Evolutionary conservation across 2,797 vertebrate species (phyloP).

Genomic region (Rhinophrynus dorsalis): DNA sequence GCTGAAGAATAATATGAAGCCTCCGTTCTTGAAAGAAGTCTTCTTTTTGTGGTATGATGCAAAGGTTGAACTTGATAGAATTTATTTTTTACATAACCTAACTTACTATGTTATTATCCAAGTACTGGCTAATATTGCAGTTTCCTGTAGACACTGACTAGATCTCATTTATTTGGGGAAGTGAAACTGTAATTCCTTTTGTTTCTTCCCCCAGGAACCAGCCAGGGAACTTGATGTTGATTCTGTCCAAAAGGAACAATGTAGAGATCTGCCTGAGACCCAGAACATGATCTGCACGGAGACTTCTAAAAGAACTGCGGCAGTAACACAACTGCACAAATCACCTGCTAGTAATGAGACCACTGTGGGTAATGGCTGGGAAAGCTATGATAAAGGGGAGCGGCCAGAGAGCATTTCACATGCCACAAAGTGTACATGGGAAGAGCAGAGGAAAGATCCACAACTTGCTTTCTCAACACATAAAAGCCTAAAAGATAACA

Average conservation of each 20-base stretch:
- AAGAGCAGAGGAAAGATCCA: background rate
- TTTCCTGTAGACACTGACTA: background rate
- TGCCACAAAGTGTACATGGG: background rate
- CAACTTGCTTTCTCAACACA: slow-evolving; percentile 27
- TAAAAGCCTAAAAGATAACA: background rate
- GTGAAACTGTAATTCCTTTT: background rate
- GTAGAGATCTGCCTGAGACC: background rate
- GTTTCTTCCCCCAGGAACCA: slow-evolving; percentile 55
- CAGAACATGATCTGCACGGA: background rate
- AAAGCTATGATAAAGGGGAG: background rate
- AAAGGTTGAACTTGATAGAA: too few species aligned
- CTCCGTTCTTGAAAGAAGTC: too few species aligned
- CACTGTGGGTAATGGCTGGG: too few species aligned
- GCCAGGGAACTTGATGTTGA: slow-evolving; percentile 51
- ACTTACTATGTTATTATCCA: too few species aligned
- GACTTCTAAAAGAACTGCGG: background rate
- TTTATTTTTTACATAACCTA: too few species aligned
- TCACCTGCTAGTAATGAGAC: background rate
- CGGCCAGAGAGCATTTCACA: background rate
- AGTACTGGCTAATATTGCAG: too few species aligned
- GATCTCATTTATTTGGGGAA: background rate
- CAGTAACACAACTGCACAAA: background rate
- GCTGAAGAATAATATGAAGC: too few species aligned
- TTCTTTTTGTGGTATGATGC: too few species aligned
- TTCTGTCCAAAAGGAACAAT: slow-evolving; percentile 34